Evolutionary conservation across 2,797 vertebrate species (phyloP).

Genomic region (Ctenosaura bakeri): DNA sequence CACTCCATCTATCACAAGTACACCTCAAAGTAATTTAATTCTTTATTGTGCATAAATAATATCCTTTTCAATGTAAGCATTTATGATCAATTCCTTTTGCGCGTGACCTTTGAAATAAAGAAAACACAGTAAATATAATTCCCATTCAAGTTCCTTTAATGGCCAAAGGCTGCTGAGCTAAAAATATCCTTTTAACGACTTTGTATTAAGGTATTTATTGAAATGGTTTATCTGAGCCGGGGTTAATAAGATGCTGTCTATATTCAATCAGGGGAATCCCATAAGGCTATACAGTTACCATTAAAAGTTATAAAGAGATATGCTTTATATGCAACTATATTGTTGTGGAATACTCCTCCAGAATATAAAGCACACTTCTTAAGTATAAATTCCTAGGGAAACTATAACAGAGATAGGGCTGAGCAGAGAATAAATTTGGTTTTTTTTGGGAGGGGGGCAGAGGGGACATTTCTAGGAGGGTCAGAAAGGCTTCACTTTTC

Average conservation of each 20-base stretch:
- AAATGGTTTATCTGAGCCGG: slow-evolving; percentile 38
- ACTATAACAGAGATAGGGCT: not conserved
- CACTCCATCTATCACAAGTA: not conserved
- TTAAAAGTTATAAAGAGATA: slow-evolving; percentile 40
- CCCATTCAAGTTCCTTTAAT: slow-evolving; percentile 30
- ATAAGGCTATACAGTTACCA: slow-evolving; percentile 27
- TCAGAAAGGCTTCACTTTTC: not conserved
- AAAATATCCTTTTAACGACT: slow-evolving; percentile 45
- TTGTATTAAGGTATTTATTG: slow-evolving; percentile 50
- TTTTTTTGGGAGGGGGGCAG: not conserved
- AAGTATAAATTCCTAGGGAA: slow-evolving; percentile 14
- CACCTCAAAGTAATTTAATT: slow-evolving; percentile 14
- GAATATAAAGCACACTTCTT: slow-evolving; percentile 38
- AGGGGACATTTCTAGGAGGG: not conserved
- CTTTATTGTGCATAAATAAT: slow-evolving; percentile 2
- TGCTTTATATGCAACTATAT: slow-evolving; percentile 35
- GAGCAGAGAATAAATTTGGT: not conserved
- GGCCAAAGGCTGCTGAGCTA: slow-evolving; percentile 17
- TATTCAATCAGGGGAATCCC: slow-evolving; percentile 33
- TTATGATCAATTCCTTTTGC: not conserved
- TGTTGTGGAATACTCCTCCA: not conserved
- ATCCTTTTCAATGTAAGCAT: not conserved
- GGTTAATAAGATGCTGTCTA: slow-evolving; percentile 43
- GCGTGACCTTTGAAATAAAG: slow-evolving; percentile 18
- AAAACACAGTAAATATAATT: slow-evolving; percentile 34